Base-by-base conservation (phyloP, 2,113 vertebrate species). In the Microtus pennsylvanicus region DNA sequence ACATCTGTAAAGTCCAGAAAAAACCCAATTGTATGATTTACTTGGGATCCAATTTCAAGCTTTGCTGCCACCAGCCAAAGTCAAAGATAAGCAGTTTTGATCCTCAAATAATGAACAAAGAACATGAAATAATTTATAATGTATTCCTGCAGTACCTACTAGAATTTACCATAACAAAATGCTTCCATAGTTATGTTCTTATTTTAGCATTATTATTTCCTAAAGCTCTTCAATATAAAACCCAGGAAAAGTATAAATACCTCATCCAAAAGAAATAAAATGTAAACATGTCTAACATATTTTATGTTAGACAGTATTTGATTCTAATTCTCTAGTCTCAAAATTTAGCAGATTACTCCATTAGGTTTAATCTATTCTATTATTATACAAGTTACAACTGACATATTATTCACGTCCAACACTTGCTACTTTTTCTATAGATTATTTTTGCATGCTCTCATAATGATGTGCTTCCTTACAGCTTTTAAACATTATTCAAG, bases 1-100 rank as follows among this genome's bases (percentile, higher is more conserved):
- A 82, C 76, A 90, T 82, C 83, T 95, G 95, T 94, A 96, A 97
- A 96, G 52, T 8, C 33, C n/a, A 17, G 28, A 75, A 88, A 91
- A 96, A 67, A 2, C 3, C 35, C 58, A 85, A 2, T 55, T 95
- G 95, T 95, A 33, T 81, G 77, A 85, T 92, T 96, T 89, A 65
- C 35, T 95, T 19, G 7, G 96, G 30, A 0, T 98, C 47, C 42
- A 96, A 96, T 87, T 81, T 80, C 65, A 6, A 96, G 45, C 9
- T 82, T 96, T 92, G 38, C 69, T 77, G 52, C 5, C 22, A 33
- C 14, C 63, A 77, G 80, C 42, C 67, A 78, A 90, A 97, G 91
- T 92, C 65, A 96, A 96, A 69, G 22, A 94, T 19, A n/a, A 58
- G 30, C 55, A 22, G 24, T 2, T 94, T 96, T 92, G 26, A 94